Evolutionary conservation across 2,888 invertebrate species (phyloP).

Genomic region (Empis stercorea): DNA sequence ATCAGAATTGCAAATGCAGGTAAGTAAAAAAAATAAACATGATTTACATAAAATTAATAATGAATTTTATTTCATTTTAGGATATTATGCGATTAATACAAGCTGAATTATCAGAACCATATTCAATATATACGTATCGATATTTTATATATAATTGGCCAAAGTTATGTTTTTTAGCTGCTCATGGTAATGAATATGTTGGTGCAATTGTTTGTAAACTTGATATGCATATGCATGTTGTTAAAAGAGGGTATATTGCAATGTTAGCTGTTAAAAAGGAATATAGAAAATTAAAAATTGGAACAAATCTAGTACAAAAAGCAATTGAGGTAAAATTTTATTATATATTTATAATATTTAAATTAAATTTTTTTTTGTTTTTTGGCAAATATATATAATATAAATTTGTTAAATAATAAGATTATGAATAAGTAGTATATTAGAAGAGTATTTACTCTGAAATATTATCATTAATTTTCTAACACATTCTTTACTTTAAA

Average conservation of each 20-base stretch:
- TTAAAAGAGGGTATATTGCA: conserved; percentile 94
- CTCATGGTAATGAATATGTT: conserved; percentile 74
- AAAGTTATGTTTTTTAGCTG: conserved; percentile 92
- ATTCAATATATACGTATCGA: conserved; percentile 99
- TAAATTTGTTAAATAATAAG: too few relatives aligned
- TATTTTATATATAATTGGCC: conserved; percentile 99
- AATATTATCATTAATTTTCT: too few relatives aligned
- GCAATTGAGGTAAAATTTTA: conserved; percentile 51
- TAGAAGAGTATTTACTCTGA: too few relatives aligned
- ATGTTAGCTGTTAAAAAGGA: conserved; percentile 98
- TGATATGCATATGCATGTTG: conserved; percentile 82
- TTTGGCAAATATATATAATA: too few relatives aligned
- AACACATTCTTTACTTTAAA: too few relatives aligned
- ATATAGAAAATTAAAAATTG: conserved; percentile 87
- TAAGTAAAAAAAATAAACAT: conserved; percentile 15
- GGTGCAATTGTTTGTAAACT: conserved; percentile 99
- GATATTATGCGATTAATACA: conserved; percentile 98
- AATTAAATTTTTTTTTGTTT: background rate
- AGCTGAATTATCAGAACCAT: conserved; percentile 98
- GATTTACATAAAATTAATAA: background rate
- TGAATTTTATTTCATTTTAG: conserved; percentile 13
- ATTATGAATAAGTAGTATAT: too few relatives aligned
- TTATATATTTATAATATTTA: background rate
- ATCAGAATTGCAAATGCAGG: conserved; percentile 93
- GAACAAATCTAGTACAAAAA: conserved; percentile 66